These are phyloP conservation scores for Cirrhinus mrigala DNA, from an alignment of 2,797 vertebrate genomes.

Conservation along the genomic window DNA sequence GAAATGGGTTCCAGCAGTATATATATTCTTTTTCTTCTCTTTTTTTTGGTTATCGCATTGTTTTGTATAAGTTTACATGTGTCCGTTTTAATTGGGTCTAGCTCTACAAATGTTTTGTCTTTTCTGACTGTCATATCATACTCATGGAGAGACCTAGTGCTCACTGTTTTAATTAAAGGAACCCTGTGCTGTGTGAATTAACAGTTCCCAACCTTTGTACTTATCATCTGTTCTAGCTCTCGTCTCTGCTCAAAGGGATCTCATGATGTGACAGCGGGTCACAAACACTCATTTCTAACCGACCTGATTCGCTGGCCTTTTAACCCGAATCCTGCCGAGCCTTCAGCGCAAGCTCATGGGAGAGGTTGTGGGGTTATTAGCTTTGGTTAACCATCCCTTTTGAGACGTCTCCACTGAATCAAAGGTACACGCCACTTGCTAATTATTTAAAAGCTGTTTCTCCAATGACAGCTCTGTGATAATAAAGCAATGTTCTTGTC, in stretches of 20 bases:
- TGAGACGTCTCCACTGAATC: constrained; percentile 10
- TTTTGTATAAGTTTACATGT: constrained; percentile 28
- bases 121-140: constrained; percentile 27
- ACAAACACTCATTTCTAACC: constrained; percentile 20
- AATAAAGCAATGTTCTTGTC: constrained; percentile 38
- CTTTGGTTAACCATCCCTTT: constrained; percentile 17
- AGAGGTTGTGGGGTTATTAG: constrained; percentile 32
- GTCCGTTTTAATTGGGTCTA: constrained; percentile 16
- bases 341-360: neutral
- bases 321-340: constrained; percentile 20
- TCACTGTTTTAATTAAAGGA: constrained; percentile 51
- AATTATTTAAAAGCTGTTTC: constrained; percentile 37
- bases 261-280: constrained; percentile 21
- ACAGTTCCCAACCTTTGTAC: constrained; percentile 39
- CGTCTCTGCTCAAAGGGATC: constrained; percentile 27
- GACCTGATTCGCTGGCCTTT: constrained; percentile 14
- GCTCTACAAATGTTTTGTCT: constrained; percentile 28
- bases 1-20: constrained; percentile 5
- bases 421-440: constrained; percentile 18
- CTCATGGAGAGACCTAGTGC: constrained; percentile 38
- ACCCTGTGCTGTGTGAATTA: constrained; percentile 35
- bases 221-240: constrained; percentile 38
- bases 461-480: constrained; percentile 39
- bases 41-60: neutral
- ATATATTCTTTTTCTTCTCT: neutral